Conservation (phyloP, 2,113 vertebrate genomes). For the Neolamprologus sp. region DNA sequence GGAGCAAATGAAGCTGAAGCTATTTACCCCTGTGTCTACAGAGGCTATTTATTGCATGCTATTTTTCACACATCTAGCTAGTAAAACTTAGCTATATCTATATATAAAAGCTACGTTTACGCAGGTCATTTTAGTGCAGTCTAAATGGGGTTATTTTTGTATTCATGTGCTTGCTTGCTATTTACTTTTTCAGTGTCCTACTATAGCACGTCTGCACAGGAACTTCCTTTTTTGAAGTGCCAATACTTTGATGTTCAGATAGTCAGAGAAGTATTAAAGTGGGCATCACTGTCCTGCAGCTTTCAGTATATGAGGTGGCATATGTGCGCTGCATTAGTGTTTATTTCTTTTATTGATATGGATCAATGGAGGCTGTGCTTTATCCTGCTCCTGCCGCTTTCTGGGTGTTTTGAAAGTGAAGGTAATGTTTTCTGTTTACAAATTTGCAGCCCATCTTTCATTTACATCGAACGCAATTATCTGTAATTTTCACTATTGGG, state of each 20-base stretch:
- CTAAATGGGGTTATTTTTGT: neutral
- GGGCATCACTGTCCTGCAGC: neutral
- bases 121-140: accelerated
- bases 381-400: neutral
- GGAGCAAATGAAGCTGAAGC: neutral
- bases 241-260: neutral
- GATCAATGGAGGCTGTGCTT: neutral
- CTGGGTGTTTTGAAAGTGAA: neutral
- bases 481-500: neutral
- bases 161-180: accelerated
- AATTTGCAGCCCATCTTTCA: neutral
- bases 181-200: neutral
- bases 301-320: neutral
- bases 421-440: neutral
- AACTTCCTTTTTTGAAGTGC: neutral
- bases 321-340: neutral
- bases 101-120: neutral
- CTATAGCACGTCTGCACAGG: accelerated
- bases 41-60: neutral
- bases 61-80: accelerated
- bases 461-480: accelerated
- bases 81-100: accelerated
- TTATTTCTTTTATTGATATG: neutral
- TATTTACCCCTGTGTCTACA: neutral
- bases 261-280: neutral